phyloP scores from a whole-genome alignment of 2,797 vertebrate genomes.

The Saxicola maurus region DNA sequence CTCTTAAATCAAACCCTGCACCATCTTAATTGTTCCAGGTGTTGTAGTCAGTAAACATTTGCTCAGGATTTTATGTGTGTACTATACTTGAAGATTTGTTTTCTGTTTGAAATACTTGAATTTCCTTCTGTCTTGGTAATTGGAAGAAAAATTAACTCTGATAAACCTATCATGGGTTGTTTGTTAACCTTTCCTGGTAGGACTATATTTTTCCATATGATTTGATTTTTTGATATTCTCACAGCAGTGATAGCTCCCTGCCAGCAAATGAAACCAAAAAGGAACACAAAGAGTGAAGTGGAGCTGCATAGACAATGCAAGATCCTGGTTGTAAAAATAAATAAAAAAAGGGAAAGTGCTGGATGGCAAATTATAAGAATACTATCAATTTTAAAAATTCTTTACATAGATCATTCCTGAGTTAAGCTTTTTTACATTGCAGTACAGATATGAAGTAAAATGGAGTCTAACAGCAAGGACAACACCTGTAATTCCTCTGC shows the following conservation, averaged over 20 bases:
- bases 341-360: too few species aligned
- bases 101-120: not conserved
- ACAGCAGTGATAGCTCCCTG: not conserved
- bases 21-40: constrained; percentile 51
- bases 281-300: not conserved
- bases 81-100: constrained; percentile 26
- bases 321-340: not conserved
- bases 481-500: not conserved
- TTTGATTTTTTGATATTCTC: not conserved
- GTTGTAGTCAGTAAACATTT: constrained; percentile 55
- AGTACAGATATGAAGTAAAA: not conserved
- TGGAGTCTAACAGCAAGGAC: not conserved
- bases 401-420: rapidly evolving
- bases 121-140: not conserved
- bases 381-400: not conserved
- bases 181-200: not conserved
- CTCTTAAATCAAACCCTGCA: constrained; percentile 49
- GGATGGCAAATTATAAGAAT: not conserved
- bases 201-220: not conserved
- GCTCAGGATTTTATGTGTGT: constrained; percentile 36
- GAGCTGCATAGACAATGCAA: not conserved
- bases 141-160: not conserved
- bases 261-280: not conserved
- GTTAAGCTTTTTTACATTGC: not conserved
- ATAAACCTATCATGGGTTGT: not conserved